A percentile compares a stretch with the other conserved stretches of the same genome.
phyloP scores from a whole-genome alignment of 2,888 invertebrate species.

The Petrolisthes cinctipes region DNA sequence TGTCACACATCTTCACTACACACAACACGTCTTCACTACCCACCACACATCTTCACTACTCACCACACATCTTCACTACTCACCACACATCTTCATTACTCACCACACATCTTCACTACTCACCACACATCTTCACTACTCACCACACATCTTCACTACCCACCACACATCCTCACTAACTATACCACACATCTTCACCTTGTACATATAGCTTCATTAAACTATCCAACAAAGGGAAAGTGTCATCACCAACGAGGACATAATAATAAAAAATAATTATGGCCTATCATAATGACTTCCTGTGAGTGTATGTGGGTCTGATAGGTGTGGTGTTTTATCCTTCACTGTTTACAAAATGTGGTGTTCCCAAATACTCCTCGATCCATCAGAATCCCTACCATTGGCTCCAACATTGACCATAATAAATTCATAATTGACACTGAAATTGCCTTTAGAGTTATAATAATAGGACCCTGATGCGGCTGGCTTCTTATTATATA shows the following conservation, averaged over 20 bases:
- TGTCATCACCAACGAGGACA: background rate
- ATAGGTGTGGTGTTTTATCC: background rate
- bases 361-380: conserved; percentile 23
- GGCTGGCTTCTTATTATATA: background rate
- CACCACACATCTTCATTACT: too few species aligned
- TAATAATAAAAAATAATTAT: conserved; percentile 2
- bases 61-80: too few species aligned
- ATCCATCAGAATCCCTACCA: conserved; percentile 31
- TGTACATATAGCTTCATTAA: background rate
- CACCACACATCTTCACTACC: too few species aligned
- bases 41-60: too few species aligned
- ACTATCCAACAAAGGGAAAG: background rate
- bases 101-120: too few species aligned
- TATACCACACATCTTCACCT: background rate
- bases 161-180: too few species aligned
- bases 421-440: conserved; percentile 20
- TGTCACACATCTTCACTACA: too few species aligned
- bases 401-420: conserved; percentile 32
- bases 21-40: too few species aligned
- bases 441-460: conserved; percentile 27
- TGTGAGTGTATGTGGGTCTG: background rate
- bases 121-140: too few species aligned
- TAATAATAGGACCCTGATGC: conserved; percentile 4
- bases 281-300: conserved; percentile 14
- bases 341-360: conserved; percentile 11